A percentile compares a stretch with the other conserved stretches of the same genome.
Evolutionary conservation across 2,113 vertebrate species (phyloP).

Genomic region (Paedocypris sp.): DNA sequence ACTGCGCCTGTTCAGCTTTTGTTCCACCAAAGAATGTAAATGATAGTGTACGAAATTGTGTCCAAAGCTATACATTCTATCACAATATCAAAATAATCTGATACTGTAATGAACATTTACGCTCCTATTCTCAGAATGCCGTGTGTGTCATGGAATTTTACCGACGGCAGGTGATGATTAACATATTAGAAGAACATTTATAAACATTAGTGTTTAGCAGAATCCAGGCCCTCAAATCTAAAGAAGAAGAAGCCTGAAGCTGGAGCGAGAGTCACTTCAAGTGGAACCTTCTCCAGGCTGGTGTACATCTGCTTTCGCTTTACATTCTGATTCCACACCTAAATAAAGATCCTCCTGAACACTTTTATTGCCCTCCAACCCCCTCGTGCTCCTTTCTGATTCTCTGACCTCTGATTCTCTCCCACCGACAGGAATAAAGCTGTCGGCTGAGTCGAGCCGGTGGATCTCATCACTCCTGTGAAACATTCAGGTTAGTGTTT

Average conservation of each 20-base stretch:
- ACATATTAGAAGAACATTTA: too few species aligned
- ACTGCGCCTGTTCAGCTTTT: too few species aligned
- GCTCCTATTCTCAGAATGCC: too few species aligned
- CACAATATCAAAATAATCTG: too few species aligned
- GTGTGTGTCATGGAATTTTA: too few species aligned
- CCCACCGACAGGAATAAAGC: slow-evolving; percentile 38
- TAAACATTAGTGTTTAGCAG: not conserved
- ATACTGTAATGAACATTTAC: too few species aligned
- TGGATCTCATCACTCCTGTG: slow-evolving; percentile 25
- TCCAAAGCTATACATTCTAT: too few species aligned
- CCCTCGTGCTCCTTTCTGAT: slow-evolving; percentile 28
- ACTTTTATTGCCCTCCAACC: slow-evolving; percentile 50
- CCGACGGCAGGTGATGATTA: too few species aligned
- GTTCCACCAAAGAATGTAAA: too few species aligned
- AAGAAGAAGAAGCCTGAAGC: slow-evolving; percentile 42
- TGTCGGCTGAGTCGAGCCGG: slow-evolving; percentile 23
- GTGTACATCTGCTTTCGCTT: slow-evolving; percentile 65
- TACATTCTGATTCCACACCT: slow-evolving; percentile 55
- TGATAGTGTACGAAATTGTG: too few species aligned
- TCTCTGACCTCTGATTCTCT: slow-evolving; percentile 23
- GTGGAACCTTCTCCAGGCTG: slow-evolving; percentile 63
- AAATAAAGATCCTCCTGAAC: slow-evolving; percentile 64
- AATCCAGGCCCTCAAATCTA: slow-evolving; percentile 43
- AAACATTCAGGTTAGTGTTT: slow-evolving; percentile 21
- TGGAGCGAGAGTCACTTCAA: slow-evolving; percentile 53